Base-by-base conservation (phyloP, 2,113 vertebrate species). In the Oxyruncus cristatus region DNA sequence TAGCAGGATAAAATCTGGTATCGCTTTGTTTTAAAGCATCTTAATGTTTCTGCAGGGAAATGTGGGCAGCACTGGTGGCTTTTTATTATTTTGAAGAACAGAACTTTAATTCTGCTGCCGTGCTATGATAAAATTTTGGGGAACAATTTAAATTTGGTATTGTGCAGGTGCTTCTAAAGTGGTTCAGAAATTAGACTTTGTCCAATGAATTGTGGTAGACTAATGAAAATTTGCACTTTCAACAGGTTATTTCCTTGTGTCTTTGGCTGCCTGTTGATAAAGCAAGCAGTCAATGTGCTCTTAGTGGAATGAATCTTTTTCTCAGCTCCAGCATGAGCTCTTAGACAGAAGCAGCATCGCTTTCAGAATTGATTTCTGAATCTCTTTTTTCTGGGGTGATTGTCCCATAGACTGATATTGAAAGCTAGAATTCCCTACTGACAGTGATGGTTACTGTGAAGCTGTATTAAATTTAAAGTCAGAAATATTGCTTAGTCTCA, bases 361-460 rank as follows among this genome's bases (percentile, higher is more conserved):
- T 88, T 84, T 88, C 76, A 72, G 46, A 91, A 91, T 92, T 81
- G 63, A 85, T 92, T 90, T 83, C 55, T 93, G 74, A 84, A 17
- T 74, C 62, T 56, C 33, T 88, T 33, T 78, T 82, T 77, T 24
- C 89, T 85, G 58, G 62, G 88, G 20, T 89, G 44, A 14, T 70
- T 94, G 81, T 95, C 50, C 74, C 37, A 13, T 12, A 28, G 75
- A 32, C 59, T 59, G 65, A 33, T 80, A 37, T 1, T 1, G 21
- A 93, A 94, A 83, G 82, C 50, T 70, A 26, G 21, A 85, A 77
- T 80, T 93, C 85, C 59, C 68, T 80, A 11, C 55, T 47, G 81
- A 41, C 81, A 47, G 3, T 12, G 50, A 58, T 85, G 39, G 63
- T 44, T 83, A 35, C n/a, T 55, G 18, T 50, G 75, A 85, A 79